Conservation (phyloP, 2,888 invertebrate genomes). For the Sthenelais limicola region DNA sequence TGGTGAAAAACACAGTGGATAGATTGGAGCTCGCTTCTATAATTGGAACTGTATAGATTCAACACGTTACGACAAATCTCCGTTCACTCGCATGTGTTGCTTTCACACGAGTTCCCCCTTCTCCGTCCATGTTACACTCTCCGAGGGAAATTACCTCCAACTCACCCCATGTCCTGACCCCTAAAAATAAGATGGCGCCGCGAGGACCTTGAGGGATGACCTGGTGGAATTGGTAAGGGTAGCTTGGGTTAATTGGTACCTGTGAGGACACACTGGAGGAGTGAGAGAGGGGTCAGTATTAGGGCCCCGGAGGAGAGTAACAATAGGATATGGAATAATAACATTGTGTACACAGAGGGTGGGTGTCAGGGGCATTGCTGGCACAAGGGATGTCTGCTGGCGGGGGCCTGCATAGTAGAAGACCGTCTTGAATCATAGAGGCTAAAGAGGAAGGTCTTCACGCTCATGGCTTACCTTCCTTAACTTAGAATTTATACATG, state of each 20-base stretch:
- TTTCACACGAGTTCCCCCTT: constrained; percentile 10
- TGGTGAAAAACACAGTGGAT: too few species aligned
- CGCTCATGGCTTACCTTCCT: too few species aligned
- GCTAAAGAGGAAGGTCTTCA: too few species aligned
- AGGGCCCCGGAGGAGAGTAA: not conserved
- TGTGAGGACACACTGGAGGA: not conserved
- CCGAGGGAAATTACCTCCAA: not conserved
- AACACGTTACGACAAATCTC: too few species aligned
- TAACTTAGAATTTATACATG: too few species aligned
- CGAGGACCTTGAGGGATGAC: not conserved
- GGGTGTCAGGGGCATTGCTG: not conserved
- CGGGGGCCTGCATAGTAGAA: not conserved
- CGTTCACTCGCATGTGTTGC: constrained; percentile 25
- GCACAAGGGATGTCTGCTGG: not conserved
- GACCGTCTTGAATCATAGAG: too few species aligned
- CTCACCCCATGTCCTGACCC: not conserved
- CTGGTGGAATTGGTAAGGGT: not conserved
- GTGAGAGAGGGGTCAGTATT: not conserved
- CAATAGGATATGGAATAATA: constrained; percentile 2
- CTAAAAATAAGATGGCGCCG: not conserved
- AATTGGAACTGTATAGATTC: too few species aligned
- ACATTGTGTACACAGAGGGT: not conserved
- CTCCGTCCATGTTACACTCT: too few species aligned
- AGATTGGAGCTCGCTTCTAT: too few species aligned
- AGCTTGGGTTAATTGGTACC: constrained; percentile 18